Percentiles rank a stretch among this genome's conserved stretches.
These are phyloP conservation scores for Carollia perspicillata DNA, from an alignment of 2,113 vertebrate genomes.

Conservation along the genomic window DNA sequence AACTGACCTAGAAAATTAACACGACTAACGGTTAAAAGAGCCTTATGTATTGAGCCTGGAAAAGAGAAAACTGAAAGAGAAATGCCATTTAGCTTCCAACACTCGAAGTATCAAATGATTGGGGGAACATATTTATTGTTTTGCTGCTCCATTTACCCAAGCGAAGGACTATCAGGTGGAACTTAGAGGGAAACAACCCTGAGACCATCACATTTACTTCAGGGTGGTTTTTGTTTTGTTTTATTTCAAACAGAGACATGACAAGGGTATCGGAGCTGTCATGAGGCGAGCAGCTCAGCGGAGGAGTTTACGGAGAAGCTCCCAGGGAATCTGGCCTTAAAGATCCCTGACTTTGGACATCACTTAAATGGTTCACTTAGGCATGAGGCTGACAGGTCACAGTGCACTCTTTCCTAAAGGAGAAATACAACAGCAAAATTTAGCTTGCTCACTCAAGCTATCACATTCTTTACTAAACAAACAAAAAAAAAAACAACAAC, in stretches of 20 bases:
- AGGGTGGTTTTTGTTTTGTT: neutral
- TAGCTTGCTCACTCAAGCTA: neutral
- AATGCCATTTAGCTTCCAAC: neutral
- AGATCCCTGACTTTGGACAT: neutral
- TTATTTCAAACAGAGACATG: neutral
- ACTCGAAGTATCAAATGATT: neutral
- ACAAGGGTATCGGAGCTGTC: too few relatives aligned
- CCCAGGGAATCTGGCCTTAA: neutral
- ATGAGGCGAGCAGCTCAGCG: fast-evolving
- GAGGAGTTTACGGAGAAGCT: neutral
- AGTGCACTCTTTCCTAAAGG: neutral
- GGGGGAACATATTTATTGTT: neutral
- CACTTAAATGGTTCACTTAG: neutral
- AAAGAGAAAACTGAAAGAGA: neutral
- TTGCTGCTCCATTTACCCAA: neutral
- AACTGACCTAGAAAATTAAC: neutral
- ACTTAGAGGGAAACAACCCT: neutral
- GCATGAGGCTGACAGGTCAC: neutral
- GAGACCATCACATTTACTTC: neutral
- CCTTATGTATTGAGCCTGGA: neutral
- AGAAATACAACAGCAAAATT: neutral
- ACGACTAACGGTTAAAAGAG: neutral
- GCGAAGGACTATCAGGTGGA: neutral
- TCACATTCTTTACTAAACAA: neutral
- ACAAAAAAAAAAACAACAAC: neutral